Base-by-base conservation (phyloP, 2,888 invertebrate species). In the Morpho achilles region DNA sequence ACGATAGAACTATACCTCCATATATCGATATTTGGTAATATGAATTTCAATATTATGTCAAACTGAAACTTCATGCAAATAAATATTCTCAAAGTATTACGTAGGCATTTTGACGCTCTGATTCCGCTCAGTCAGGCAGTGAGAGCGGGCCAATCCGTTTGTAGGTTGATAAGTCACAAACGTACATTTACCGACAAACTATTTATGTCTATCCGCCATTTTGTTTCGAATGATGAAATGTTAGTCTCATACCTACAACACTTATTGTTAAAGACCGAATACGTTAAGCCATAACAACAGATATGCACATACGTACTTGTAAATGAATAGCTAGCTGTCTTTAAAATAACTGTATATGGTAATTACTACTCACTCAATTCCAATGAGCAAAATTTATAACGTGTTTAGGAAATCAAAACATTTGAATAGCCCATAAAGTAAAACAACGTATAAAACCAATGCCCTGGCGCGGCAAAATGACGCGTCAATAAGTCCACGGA, bases 131-230 rank as follows among this genome's bases (percentile, higher is more conserved):
- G 63, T 63, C 59, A 69, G 63, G 58, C 67, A 67, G 65, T 66
- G 68, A 71, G 70, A 67, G 70, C 68, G 53, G 61, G 53, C 67
- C 69, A 75, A 75, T 76, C 71, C 71, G 73, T 75, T 75, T 72
- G 75, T 76, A 77, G 74, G 74, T 74, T 76, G 80, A 79, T 81
- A 82, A 80, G 75, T 80, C 79, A 79, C 77, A 77, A 79, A 71
- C 73, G 75, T 73, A 74, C 74, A 76, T 75, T 76, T 78, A 73
- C 75, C 73, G 74, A 72, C 74, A 75, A 72, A 75, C 81, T 85
- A 83, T 82, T 84, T 83, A 77, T 75, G 75, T 75, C 69, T 75
- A 76, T 68, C 85, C 82, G 87, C 87, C 87, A 87, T 87, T 83
- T 87, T 88, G 87, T 84, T 75, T 79, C 73, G 72, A 79, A 77